Evolutionary conservation across 2,113 vertebrate species (phyloP), one percentile per base, ranked within the genome.

Genomic region (Ptyas mucosa): DNA sequence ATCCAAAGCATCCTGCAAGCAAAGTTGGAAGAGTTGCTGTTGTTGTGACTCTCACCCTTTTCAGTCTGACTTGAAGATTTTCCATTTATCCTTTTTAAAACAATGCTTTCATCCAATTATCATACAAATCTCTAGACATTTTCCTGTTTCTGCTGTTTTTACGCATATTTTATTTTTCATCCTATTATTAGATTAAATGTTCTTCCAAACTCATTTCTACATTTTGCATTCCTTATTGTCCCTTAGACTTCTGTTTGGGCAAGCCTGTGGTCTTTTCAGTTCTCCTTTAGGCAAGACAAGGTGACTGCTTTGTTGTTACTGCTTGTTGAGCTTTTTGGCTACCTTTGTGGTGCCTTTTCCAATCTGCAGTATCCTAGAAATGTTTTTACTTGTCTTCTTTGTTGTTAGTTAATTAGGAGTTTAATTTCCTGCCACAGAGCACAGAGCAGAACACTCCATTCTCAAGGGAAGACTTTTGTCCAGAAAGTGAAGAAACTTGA

Each of bases 11-110:
- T 87, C 88, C n/a, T 92, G 89, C 58, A 86, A 95, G 93, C 61
- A 46, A 91, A 92, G 95, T 3, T 94, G 15, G 52, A 61, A 95
- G 53, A 5, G 23, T 64, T 43, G 46, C 64, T 46, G 46, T n/a
- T 12, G 3, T 58, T 89, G 2, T 94, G 92, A 92, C 2, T 2
- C 75, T 81, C 34, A 81, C 34, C 34, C 34, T 81, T 39, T 81
- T 9, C 75, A 81, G 34, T 21, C 2, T 81, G 34, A 43, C 34
- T 81, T 81, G 75, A 43, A 81, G n/a, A 81, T 18, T 81, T 81
- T 81, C 75, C 34, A 81, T 18, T 81, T 81, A 43, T 3, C 34
- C 75, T 43, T 81, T 81, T 81, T 81, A 10, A 8, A 81, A 43
- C 34, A 39, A 43, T 81, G 34, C 43, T 81, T 81, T 81, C 1